These are phyloP conservation scores for Brienomyrus longianalis DNA, from an alignment of 2,113 vertebrate genomes.

Conservation along the genomic window DNA sequence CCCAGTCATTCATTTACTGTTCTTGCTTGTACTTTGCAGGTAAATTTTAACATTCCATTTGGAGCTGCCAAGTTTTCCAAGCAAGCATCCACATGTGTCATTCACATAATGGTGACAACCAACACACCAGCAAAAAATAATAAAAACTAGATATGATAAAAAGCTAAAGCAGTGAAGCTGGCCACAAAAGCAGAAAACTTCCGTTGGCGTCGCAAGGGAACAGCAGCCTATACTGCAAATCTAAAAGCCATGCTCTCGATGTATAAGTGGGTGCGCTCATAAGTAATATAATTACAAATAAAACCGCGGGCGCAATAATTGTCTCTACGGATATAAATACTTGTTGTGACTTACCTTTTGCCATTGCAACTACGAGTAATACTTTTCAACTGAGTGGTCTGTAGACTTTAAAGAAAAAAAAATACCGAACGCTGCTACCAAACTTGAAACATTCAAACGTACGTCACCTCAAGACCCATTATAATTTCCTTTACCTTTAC, in stretches of 20 bases:
- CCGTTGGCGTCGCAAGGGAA: neutral
- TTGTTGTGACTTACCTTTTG: conserved; percentile 52
- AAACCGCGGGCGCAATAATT: neutral
- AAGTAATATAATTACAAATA: neutral
- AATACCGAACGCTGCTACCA: neutral
- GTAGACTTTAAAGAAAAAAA: no score
- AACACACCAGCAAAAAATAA: neutral
- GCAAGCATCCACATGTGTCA: neutral
- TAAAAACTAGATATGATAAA: neutral
- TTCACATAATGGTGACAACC: neutral
- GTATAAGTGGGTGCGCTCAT: neutral
- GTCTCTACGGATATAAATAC: neutral
- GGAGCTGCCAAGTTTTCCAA: neutral
- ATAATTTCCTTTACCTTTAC: neutral
- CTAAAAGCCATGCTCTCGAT: neutral
- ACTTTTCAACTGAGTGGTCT: conserved; percentile 6
- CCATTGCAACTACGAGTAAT: conserved; percentile 44
- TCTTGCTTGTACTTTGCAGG: neutral
- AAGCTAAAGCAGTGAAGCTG: neutral
- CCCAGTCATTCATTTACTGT: neutral
- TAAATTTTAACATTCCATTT: neutral
- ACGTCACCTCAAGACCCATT: neutral
- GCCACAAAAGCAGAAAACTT: neutral
- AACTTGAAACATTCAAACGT: neutral
- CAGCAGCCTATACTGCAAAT: neutral